Conservation (phyloP, 2,888 invertebrate genomes). For the Pristionchus exspectatus region DNA sequence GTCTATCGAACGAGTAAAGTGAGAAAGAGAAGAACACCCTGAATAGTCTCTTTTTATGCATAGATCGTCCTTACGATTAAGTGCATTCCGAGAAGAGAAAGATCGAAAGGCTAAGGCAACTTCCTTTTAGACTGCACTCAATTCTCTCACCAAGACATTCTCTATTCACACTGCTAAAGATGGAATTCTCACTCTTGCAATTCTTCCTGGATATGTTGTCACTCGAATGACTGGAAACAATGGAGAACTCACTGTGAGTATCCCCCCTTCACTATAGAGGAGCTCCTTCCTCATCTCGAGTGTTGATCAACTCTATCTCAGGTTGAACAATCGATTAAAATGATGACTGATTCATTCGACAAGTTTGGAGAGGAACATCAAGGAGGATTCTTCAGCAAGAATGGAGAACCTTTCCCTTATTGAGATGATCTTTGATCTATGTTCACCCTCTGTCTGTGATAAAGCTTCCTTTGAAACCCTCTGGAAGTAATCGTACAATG, state of each 20-base stretch:
- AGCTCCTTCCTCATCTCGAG: not conserved
- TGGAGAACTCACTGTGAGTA: conserved; percentile 49
- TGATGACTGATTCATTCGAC: conserved; percentile 8
- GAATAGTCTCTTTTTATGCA: not conserved
- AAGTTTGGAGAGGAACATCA: not conserved
- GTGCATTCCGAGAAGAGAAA: not conserved
- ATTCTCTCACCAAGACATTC: conserved; percentile 50
- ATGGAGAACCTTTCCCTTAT: conserved; percentile 45
- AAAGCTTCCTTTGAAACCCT: not conserved
- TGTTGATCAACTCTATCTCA: not conserved
- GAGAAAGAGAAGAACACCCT: not conserved
- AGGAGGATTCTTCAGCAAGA: conserved; percentile 46
- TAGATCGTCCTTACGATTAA: not conserved
- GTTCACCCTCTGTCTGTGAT: not conserved
- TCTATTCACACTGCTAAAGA: not conserved
- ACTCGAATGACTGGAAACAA: conserved; percentile 33
- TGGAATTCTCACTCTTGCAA: conserved; percentile 25
- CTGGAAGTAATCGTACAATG: not conserved
- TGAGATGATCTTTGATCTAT: not conserved
- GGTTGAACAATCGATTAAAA: conserved; percentile 47
- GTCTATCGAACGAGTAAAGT: conserved; percentile 53
- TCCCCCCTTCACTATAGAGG: not conserved
- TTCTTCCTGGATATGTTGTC: conserved; percentile 48
- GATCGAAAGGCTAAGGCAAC: not conserved
- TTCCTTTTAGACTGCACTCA: conserved; percentile 37